Evolutionary conservation across 2,797 vertebrate species (phyloP).

Genomic region (Cirrhinus molitorella): DNA sequence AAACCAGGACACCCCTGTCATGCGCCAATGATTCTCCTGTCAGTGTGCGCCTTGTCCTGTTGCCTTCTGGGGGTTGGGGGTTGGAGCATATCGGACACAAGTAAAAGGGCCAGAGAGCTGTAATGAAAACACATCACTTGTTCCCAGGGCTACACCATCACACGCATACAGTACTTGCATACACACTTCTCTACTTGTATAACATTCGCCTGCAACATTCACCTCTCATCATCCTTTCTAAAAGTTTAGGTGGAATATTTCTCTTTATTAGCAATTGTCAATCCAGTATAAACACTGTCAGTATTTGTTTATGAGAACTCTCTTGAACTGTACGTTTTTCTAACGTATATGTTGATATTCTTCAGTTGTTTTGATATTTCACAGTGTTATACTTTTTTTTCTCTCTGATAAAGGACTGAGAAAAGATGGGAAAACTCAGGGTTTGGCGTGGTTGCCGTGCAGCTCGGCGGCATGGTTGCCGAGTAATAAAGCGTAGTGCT

Average conservation of each 20-base stretch:
- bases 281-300: background rate
- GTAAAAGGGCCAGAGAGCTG: slow-evolving; percentile 71
- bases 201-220: background rate
- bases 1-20: slow-evolving; percentile 66
- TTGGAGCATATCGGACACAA: slow-evolving; percentile 63
- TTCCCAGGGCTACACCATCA: slow-evolving; percentile 74
- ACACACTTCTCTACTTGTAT: slow-evolving; percentile 3
- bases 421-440: slow-evolving; percentile 31
- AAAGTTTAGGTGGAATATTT: background rate
- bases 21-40: slow-evolving; percentile 58
- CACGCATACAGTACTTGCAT: slow-evolving; percentile 26
- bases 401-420: slow-evolving; percentile 15
- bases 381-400: slow-evolving; percentile 2
- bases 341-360: background rate
- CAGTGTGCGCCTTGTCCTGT: slow-evolving; percentile 34
- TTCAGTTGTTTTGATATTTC: slow-evolving; percentile 8
- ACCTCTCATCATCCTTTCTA: slow-evolving; percentile 4
- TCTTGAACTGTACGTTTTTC: background rate
- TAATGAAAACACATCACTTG: slow-evolving; percentile 81
- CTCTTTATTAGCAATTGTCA: background rate
- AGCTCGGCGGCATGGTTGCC: slow-evolving; percentile 62
- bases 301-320: background rate
- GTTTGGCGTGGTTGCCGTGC: slow-evolving; percentile 60
- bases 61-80: slow-evolving; percentile 46
- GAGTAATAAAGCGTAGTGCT: slow-evolving; percentile 70